These are phyloP conservation scores for Hydrocynus forskahlii DNA, from an alignment of 2,797 vertebrate genomes.

Conservation along the genomic window DNA sequence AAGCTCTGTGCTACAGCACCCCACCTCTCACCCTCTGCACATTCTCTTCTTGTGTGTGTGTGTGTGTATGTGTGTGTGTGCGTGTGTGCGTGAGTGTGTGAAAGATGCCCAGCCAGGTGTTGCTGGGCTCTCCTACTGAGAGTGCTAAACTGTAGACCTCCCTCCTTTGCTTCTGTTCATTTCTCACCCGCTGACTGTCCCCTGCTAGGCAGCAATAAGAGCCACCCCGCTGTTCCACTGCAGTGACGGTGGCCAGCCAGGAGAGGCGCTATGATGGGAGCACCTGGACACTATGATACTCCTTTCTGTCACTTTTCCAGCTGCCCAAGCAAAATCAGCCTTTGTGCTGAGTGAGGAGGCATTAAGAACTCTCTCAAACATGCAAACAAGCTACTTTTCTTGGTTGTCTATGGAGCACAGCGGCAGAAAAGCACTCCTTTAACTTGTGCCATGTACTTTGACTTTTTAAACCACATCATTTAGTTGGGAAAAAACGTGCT, in stretches of 20 bases:
- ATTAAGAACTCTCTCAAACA: too few species aligned
- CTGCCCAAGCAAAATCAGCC: not conserved
- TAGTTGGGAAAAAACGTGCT: too few species aligned
- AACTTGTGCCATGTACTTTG: too few species aligned
- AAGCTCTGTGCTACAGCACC: not conserved
- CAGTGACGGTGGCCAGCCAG: conserved; percentile 1
- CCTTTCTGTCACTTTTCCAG: not conserved
- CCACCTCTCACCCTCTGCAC: conserved; percentile 2
- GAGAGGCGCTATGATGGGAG: conserved; percentile 17
- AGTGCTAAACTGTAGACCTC: conserved; percentile 52
- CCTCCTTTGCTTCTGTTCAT: conserved; percentile 41
- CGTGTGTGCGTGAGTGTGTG: conserved; percentile 12
- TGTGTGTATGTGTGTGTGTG: conserved; percentile 14
- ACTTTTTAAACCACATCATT: too few species aligned
- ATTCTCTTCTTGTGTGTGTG: conserved; percentile 22
- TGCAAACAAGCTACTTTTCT: too few species aligned
- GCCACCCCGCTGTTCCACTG: conserved; percentile 14
- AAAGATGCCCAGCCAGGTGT: conserved; percentile 51
- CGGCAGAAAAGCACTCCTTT: too few species aligned
- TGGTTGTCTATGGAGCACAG: too few species aligned
- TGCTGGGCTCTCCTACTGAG: conserved; percentile 45
- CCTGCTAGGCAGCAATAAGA: conserved; percentile 45
- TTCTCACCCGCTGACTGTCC: conserved; percentile 49
- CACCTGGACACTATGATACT: conserved; percentile 12
- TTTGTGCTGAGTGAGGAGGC: not conserved